Evolutionary conservation across 2,888 invertebrate genomes (phyloP), one percentile per base, ranked within the genome.

Genomic region (Synergus itoensis): DNA sequence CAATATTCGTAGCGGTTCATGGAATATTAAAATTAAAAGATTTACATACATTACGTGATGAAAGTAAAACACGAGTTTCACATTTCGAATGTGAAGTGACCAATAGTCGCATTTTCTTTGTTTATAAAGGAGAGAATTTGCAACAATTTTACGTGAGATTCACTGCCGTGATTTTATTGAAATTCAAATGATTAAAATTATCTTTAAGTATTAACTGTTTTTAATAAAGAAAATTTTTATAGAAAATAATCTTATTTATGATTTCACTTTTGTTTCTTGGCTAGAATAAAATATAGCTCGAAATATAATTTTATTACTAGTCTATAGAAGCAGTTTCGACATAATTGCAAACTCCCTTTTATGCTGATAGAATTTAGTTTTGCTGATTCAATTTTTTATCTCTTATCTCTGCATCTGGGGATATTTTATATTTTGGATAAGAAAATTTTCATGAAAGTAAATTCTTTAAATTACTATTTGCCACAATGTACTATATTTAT

Each of bases 131-230:
- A 36, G 45, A 18, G 28, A 28, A 40, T 53, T 64, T 65, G 63
- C 21, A 76, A 79, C 21, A 78, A 65, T 45, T 45, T 80, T 82
- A 79, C 81, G 28, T 82, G 63, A 79, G 79, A 81, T 78, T 65
- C 80, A 87, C 85, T 87, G 86, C 84, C 86, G 78, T 78, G 73
- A 82, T 77, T 76, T 77, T 80, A 83, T 81, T 84, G 36, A 36
- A 36, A 36, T 36, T 36, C 36, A 36, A 36, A 36, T 36, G 36
- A 36, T 36, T 36, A 40, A 69, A 73, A 77, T 82, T 81, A 86
- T 84, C n/a, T 79, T 81, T 77, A 78, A 79, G 77, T 80, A 82
- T 79, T 77, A 57, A 84, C 83, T 84, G 81, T 84, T 85, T 81
- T 57, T 48, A 86, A 86, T 87, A 86, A 86, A 86, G 77, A 78